Base-by-base conservation (phyloP, 2,888 invertebrate species). In the Julus scandinavius region DNA sequence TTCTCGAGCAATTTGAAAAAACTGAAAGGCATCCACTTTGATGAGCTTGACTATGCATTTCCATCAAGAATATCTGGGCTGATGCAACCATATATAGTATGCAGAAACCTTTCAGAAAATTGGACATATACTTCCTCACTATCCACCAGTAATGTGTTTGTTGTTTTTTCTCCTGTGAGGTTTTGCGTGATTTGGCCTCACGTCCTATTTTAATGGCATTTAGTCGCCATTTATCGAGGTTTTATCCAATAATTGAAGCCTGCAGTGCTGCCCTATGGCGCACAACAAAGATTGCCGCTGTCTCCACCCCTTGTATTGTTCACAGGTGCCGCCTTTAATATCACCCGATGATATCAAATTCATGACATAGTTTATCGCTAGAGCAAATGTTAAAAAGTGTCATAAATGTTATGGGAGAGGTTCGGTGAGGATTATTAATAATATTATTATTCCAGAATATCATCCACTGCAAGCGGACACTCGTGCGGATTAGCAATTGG, bases 261-360 rank as follows among this genome's bases (percentile, higher is more conserved):
- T 9, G 72, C 72, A 72, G 29, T 20, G 72, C 72, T 72, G 72
- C 72, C 72, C 72, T 72, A 72, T 72, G 72, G 72, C 72, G 72
- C 72, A 72, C 72, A 72, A 85, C 85, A 85, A 85, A 85, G 85
- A 45, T 85, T 85, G 85, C 85, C 85, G 85, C 85, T 85, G 85
- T 85, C 85, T 85, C 85, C 85, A 85, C 85, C 85, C 85, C 85
- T 85, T 20, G 49, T 49, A 85, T 85, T 49, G 49, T 49, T 85
- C 86, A 86, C 50, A 86, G 86, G 50, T 49, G 54, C 86, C 86
- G 86, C 86, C 86, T 86, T 86, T 86, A 86, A 86, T 86, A 86
- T 86, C 86, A 54, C 17, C 50, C 86, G 86, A 54, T 54, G 86
- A 86, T 86, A 86, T 86, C 86, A 86, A 86, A 86, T 86, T 86